Evolutionary conservation across 2,113 vertebrate genomes (phyloP).

Genomic region (Arothron firmamentum): DNA sequence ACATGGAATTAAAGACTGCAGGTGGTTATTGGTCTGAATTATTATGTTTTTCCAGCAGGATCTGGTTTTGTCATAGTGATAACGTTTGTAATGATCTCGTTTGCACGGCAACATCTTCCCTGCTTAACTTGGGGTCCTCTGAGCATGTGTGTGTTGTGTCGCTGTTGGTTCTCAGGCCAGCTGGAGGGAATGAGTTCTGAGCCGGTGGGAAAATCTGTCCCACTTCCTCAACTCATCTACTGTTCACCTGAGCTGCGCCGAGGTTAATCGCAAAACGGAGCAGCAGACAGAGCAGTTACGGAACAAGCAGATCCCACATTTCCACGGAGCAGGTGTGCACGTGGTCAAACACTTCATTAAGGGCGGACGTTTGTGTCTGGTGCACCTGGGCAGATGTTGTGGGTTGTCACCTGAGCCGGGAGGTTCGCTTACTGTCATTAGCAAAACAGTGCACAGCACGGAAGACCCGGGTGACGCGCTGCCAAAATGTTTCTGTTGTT

Average conservation of each 20-base stretch:
- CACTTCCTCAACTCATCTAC: slow-evolving; percentile 42
- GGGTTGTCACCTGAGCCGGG: slow-evolving; percentile 15
- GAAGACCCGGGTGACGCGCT: background rate
- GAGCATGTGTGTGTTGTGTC: slow-evolving; percentile 28
- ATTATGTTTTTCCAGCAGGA: slow-evolving; percentile 6
- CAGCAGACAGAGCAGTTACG: slow-evolving; percentile 27
- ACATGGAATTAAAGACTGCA: slow-evolving; percentile 11
- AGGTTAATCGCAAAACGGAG: slow-evolving; percentile 57
- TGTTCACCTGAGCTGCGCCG: slow-evolving; percentile 50
- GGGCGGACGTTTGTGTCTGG: slow-evolving; percentile 17
- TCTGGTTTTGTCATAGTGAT: slow-evolving; percentile 5
- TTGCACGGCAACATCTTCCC: slow-evolving; percentile 26
- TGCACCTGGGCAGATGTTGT: slow-evolving; percentile 17
- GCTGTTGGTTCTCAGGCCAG: slow-evolving; percentile 15
- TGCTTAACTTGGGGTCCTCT: slow-evolving; percentile 30
- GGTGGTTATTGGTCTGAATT: slow-evolving; percentile 13
- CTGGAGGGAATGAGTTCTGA: slow-evolving; percentile 44
- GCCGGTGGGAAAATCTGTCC: slow-evolving; percentile 56
- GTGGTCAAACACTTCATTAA: slow-evolving; percentile 27
- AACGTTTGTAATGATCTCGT: slow-evolving; percentile 8
- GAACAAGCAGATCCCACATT: slow-evolving; percentile 25
- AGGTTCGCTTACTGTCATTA: slow-evolving; percentile 17
- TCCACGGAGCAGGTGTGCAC: slow-evolving; percentile 1
- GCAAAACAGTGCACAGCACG: slow-evolving; percentile 10
- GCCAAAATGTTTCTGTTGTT: no score